A percentile compares a stretch with the other conserved stretches of the same genome.
These are phyloP conservation scores for Gambelia wislizenii DNA, from an alignment of 2,797 vertebrate species.

Conservation along the genomic window DNA sequence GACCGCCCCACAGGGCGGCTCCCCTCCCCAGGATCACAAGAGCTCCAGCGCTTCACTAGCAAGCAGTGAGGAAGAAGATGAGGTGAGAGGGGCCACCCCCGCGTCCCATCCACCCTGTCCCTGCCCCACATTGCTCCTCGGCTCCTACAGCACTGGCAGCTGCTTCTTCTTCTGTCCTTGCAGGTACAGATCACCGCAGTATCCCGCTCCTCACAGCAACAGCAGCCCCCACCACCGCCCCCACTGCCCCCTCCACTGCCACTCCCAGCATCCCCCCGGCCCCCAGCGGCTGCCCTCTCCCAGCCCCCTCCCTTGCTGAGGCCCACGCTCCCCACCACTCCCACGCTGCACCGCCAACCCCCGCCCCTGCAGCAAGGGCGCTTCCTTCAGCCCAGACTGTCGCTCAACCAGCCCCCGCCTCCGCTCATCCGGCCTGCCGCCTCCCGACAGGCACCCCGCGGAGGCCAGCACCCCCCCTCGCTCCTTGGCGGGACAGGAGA, in stretches of 20 bases:
- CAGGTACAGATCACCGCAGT: constrained; percentile 85
- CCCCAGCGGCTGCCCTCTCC: constrained; percentile 60
- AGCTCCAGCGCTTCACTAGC: constrained; percentile 63
- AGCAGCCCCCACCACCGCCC: neutral
- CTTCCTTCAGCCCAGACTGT: constrained; percentile 86
- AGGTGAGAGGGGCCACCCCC: constrained; percentile 51
- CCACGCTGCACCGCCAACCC: constrained; percentile 75
- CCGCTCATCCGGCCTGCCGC: constrained; percentile 88
- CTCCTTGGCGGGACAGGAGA: constrained; percentile 86
- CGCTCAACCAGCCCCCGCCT: constrained; percentile 90
- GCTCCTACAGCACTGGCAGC: neutral
- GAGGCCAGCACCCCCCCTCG: constrained; percentile 79
- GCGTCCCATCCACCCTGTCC: accelerated
- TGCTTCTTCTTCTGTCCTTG: neutral
- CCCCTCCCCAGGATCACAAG: constrained; percentile 41
- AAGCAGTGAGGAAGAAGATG: constrained; percentile 78
- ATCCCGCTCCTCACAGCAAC: constrained; percentile 63
- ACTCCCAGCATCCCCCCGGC: constrained; percentile 75
- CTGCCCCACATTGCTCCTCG: too few relatives aligned
- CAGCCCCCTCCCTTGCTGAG: constrained; percentile 80
- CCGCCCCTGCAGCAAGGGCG: constrained; percentile 85
- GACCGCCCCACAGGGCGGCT: constrained; percentile 41
- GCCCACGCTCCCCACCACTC: constrained; percentile 83
- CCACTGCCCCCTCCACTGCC: neutral
- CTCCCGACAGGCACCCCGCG: constrained; percentile 69